Percentiles rank a stretch among this genome's conserved stretches.
Conservation (phyloP, 2,888 invertebrate species). For the Dendrolimus houi region DNA sequence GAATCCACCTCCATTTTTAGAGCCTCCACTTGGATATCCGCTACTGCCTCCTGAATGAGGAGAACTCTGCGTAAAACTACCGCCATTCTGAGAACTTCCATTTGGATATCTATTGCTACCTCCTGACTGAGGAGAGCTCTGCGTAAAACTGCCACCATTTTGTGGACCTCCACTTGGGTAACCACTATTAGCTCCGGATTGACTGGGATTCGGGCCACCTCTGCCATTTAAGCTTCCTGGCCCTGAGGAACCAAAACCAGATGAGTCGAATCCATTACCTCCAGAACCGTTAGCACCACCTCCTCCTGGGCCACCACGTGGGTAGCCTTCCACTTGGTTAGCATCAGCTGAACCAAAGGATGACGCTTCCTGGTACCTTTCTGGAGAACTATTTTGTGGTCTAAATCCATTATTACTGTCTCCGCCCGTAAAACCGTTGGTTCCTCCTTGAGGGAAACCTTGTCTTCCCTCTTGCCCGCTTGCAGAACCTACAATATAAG, state of each 20-base stretch:
- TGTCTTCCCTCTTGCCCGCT: constrained; percentile 27
- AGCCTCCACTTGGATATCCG: constrained; percentile 31
- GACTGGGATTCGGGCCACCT: neutral
- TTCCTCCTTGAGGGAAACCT: constrained; percentile 31
- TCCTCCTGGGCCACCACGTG: constrained; percentile 25
- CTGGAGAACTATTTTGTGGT: constrained; percentile 1
- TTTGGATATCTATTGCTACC: constrained; percentile 18
- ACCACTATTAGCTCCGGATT: neutral
- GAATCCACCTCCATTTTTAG: constrained; percentile 13
- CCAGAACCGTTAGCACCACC: constrained; percentile 12
- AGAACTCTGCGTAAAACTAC: too few species aligned
- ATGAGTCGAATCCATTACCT: constrained; percentile 15
- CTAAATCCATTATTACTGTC: constrained; percentile 24
- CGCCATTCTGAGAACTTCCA: constrained; percentile 10
- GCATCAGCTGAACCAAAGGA: constrained; percentile 3
- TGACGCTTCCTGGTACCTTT: constrained; percentile 1
- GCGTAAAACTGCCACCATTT: neutral
- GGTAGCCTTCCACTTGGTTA: constrained; percentile 17
- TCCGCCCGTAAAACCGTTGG: constrained; percentile 13
- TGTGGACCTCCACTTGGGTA: neutral
- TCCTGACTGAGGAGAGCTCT: neutral
- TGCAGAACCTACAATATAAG: constrained; percentile 13
- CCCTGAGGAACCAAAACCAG: neutral
- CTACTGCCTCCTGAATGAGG: constrained; percentile 10
- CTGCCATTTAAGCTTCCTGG: neutral